phyloP scores from a whole-genome alignment of 2,113 vertebrate genomes.

The Brachyhypopomus occidentalis region DNA sequence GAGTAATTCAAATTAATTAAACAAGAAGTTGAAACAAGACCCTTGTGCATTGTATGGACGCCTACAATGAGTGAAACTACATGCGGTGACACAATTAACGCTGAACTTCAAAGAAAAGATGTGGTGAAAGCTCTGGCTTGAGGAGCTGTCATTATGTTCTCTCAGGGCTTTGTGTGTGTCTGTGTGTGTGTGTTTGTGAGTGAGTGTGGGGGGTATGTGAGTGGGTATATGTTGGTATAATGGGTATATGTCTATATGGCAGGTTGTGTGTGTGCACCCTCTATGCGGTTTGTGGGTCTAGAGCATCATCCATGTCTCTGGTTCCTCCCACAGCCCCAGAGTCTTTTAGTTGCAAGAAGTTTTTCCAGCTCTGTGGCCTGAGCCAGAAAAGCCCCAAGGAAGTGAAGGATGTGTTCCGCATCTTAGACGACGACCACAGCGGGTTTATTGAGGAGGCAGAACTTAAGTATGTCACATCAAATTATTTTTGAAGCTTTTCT shows the following conservation, averaged over 20 bases:
- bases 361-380: constrained; percentile 92
- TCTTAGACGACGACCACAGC: constrained; percentile 91
- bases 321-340: constrained; percentile 82
- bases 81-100: not conserved
- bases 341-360: constrained; percentile 92
- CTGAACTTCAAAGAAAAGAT: not conserved
- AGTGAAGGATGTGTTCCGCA: constrained; percentile 87
- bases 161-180: not conserved
- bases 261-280: constrained; percentile 1
- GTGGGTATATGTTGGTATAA: not conserved
- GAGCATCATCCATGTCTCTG: not conserved
- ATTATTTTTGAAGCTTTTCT: not conserved
- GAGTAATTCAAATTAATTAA: constrained; percentile 1
- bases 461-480: constrained; percentile 80
- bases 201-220: not conserved
- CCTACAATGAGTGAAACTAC: not conserved
- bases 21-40: not conserved
- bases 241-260: not conserved
- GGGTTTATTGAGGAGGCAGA: constrained; percentile 93
- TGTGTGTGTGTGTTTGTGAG: constrained; percentile 2
- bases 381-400: constrained; percentile 87
- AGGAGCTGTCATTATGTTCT: not conserved
- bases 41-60: not conserved
- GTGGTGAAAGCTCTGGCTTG: not conserved
- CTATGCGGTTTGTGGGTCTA: not conserved